These are phyloP conservation scores for Phyllotreta striolata DNA, from an alignment of 2,888 invertebrate species.

Conservation along the genomic window DNA sequence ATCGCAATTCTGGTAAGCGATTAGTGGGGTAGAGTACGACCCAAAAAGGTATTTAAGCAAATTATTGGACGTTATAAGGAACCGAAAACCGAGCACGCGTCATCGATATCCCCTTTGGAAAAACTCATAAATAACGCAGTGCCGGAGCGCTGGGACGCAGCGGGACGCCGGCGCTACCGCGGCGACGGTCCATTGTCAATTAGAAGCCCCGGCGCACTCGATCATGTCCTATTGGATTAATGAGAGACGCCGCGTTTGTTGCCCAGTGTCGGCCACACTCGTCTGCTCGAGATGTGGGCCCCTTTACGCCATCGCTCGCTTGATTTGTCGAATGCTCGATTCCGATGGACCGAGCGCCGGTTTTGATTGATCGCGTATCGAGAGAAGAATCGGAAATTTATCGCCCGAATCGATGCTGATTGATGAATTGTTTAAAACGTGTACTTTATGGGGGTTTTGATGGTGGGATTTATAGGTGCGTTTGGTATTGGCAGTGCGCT, in stretches of 20 bases:
- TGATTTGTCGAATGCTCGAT: conserved; percentile 52
- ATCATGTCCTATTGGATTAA: conserved; percentile 57
- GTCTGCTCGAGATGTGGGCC: conserved; percentile 50
- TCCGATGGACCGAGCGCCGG: conserved; percentile 38
- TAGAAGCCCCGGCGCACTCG: conserved; percentile 53
- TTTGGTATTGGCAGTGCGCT: conserved; percentile 13
- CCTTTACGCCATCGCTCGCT: conserved; percentile 35
- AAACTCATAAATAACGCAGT: conserved; percentile 21
- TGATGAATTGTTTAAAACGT: conserved; percentile 1
- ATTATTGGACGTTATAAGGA: too few relatives aligned
- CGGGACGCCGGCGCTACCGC: conserved; percentile 50
- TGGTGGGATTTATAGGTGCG: neutral
- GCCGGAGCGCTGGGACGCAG: conserved; percentile 38
- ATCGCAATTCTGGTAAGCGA: too few relatives aligned
- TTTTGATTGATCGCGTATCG: conserved; percentile 44
- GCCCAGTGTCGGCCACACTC: conserved; percentile 55
- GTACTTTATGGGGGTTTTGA: neutral
- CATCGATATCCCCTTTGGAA: conserved; percentile 7
- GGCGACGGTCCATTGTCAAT: conserved; percentile 56
- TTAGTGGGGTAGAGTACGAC: too few relatives aligned
- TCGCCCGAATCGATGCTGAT: conserved; percentile 11
- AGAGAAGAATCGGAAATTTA: conserved; percentile 28
- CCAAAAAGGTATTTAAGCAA: too few relatives aligned
- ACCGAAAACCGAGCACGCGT: too few relatives aligned
- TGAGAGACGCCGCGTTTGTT: conserved; percentile 54